Percentiles rank a stretch among this genome's conserved stretches.
Evolutionary conservation across 2,113 vertebrate species (phyloP).

Genomic region (Dicentrarchus labrax): DNA sequence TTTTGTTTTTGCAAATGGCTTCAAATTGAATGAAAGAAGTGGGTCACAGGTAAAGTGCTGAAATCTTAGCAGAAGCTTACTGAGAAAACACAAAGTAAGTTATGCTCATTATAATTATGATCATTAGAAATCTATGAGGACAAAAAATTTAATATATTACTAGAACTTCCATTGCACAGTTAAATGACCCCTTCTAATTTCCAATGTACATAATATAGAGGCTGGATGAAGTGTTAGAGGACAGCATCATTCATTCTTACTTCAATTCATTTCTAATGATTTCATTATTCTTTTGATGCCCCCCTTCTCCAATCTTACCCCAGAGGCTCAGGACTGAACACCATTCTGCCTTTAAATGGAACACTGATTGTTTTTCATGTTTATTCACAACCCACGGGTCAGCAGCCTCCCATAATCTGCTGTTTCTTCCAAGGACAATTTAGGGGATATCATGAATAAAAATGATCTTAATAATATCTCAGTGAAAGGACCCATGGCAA

Average conservation of each 20-base stretch:
- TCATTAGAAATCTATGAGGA: constrained; percentile 17
- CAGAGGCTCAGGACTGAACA: constrained; percentile 58
- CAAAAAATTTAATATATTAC: not conserved
- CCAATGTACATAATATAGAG: constrained; percentile 25
- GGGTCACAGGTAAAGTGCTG: constrained; percentile 28
- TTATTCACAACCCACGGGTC: constrained; percentile 86
- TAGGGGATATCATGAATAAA: constrained; percentile 87
- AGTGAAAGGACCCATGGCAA: constrained; percentile 80
- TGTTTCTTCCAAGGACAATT: constrained; percentile 87
- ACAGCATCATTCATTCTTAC: constrained; percentile 70
- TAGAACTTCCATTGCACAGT: not conserved
- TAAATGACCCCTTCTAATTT: constrained; percentile 36
- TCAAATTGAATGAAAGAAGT: constrained; percentile 48
- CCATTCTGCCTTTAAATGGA: constrained; percentile 78
- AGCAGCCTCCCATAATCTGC: constrained; percentile 79
- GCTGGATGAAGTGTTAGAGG: constrained; percentile 43
- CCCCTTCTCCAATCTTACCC: constrained; percentile 43
- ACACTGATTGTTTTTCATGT: constrained; percentile 86
- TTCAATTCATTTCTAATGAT: constrained; percentile 75
- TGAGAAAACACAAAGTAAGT: constrained; percentile 21
- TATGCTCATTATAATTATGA: constrained; percentile 28
- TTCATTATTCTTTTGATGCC: constrained; percentile 68
- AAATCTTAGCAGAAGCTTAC: constrained; percentile 20
- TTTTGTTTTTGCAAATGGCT: not conserved
- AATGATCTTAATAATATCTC: constrained; percentile 84